Percentiles rank a stretch among this genome's conserved stretches.
Evolutionary conservation across 2,797 vertebrate species (phyloP).

Genomic region (Todus mexicanus): DNA sequence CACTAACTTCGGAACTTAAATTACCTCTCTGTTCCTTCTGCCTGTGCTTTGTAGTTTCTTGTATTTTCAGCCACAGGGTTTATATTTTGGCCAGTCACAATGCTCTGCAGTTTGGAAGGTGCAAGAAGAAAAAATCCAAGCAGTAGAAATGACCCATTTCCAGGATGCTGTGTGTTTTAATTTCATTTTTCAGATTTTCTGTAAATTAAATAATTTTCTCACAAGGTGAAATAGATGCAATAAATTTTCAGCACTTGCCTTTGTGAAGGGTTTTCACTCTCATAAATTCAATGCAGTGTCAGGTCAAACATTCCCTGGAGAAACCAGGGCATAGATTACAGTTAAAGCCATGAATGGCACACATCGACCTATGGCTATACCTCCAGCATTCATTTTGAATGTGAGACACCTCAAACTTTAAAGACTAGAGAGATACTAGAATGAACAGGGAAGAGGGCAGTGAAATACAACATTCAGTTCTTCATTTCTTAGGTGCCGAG

Average conservation of each 20-base stretch:
- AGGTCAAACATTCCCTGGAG: conserved; percentile 41
- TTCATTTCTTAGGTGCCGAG: conserved; percentile 25
- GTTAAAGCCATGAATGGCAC: neutral
- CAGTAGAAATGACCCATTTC: neutral
- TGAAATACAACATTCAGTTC: conserved; percentile 37
- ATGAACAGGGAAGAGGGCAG: neutral
- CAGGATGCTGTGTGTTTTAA: conserved; percentile 8
- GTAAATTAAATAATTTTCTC: conserved; percentile 51
- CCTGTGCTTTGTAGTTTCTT: neutral
- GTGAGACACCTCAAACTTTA: conserved; percentile 49
- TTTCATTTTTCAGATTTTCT: conserved; percentile 31
- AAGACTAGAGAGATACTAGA: conserved; percentile 14
- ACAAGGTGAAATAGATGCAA: conserved; percentile 33
- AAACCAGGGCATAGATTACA: conserved; percentile 18
- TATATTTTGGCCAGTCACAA: neutral
- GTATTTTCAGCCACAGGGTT: neutral
- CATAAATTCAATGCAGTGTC: conserved; percentile 24
- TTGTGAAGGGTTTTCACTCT: neutral
- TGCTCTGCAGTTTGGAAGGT: neutral
- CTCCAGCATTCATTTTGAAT: neutral
- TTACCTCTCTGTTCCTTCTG: neutral
- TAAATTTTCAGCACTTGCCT: conserved; percentile 15
- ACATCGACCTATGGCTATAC: neutral
- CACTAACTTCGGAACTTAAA: neutral
- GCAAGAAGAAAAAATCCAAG: neutral